Base-by-base conservation (phyloP, 2,888 invertebrate species). In the Eudemis profundana region DNA sequence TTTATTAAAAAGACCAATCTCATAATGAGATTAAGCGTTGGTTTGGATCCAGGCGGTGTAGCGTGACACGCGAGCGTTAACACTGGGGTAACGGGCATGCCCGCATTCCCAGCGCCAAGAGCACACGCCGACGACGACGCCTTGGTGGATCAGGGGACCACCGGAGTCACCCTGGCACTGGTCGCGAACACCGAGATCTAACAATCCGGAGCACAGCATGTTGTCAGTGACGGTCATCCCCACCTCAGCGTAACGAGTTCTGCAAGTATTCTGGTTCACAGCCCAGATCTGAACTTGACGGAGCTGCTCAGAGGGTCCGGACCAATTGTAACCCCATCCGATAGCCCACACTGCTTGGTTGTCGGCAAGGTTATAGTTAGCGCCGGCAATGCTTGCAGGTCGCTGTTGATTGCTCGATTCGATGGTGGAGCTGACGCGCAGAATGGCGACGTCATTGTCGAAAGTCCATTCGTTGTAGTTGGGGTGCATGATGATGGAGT, bases 21-120 rank as follows among this genome's bases (percentile, higher is more conserved):
- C n/a, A n/a, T n/a, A n/a, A n/a, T n/a, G 15, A 53, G 8, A 33
- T 76, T 78, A 81, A 27, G 78, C 78, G 50, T 82, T 80, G 4
- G 62, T 46, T 46, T 68, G 69, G 49, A 84, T 83, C 83, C 82
- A 84, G 23, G 70, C 2, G 3, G 78, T 77, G 51, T 49, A 81
- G 3, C 73, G 69, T 0, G 79, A 77, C 1, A 84, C 78, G 8
- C 77, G 77, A 17, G 74, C 70, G 64, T 81, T 82, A 44, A 84
- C 80, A 5, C 83, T 79, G 17, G 85, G 85, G 59, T 69, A 83
- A 0, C 66, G 63, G 0, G 78, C 42, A 0, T 61, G 57, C 8
- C 72, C 82, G 36, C 85, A 84, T 0, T 68, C 63, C 1, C 71
- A 8, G 1, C 84, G 78, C 74, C 76, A 84, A 3, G 85, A 84